Conservation (phyloP, 2,113 vertebrate genomes). For the Vulpes vulpes region DNA sequence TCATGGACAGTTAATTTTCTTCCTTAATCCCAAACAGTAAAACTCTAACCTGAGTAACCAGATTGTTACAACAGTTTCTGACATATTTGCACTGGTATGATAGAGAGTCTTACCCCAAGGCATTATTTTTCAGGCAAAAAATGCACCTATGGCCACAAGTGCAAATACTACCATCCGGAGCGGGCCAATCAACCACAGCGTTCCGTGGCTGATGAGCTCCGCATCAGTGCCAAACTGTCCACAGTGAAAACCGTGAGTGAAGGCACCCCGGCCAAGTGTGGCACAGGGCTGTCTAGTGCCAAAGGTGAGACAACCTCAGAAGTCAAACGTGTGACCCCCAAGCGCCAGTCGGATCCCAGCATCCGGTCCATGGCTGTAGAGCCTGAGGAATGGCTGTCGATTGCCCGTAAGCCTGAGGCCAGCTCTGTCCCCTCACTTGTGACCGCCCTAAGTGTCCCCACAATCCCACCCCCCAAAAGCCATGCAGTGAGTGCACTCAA, state of each 20-base stretch:
- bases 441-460: slow-evolving; percentile 97
- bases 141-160: slow-evolving; percentile 99
- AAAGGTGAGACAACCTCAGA: slow-evolving; percentile 94
- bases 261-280: slow-evolving; percentile 95
- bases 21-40: slow-evolving; percentile 28
- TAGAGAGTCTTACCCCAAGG: slow-evolving; percentile 75
- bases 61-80: slow-evolving; percentile 54
- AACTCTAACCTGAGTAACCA: slow-evolving; percentile 56
- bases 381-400: slow-evolving; percentile 93
- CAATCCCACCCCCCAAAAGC: slow-evolving; percentile 95
- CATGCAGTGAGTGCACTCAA: slow-evolving; percentile 97
- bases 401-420: slow-evolving; percentile 94
- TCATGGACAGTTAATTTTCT: slow-evolving; percentile 65
- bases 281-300: slow-evolving; percentile 85
- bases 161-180: slow-evolving; percentile 99
- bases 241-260: slow-evolving; percentile 99
- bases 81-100: slow-evolving; percentile 52
- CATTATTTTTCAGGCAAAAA: slow-evolving; percentile 94
- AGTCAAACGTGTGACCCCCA: slow-evolving; percentile 95
- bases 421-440: slow-evolving; percentile 98
- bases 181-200: slow-evolving; percentile 97
- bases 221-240: slow-evolving; percentile 98
- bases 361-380: slow-evolving; percentile 96
- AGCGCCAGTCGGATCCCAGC: slow-evolving; percentile 98
- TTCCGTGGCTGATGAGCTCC: slow-evolving; percentile 98